Conservation (phyloP, 1,140 invertebrate species). For the Panagrolaimus sp. region DNA sequence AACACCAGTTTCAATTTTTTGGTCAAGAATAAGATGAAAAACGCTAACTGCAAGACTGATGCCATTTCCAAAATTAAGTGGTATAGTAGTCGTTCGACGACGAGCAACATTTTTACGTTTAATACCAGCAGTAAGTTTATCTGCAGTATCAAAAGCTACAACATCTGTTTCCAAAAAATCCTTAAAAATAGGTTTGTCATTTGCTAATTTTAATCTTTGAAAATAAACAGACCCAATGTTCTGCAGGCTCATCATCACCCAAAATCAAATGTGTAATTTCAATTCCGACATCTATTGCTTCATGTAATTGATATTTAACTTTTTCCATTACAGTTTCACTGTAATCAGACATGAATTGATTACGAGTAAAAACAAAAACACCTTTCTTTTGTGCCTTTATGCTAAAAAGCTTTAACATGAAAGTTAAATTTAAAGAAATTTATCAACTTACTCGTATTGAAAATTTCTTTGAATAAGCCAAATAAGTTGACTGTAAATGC, state of each 20-base stretch:
- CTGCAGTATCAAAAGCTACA: not conserved
- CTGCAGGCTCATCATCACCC: not conserved
- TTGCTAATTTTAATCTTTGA: too few relatives aligned
- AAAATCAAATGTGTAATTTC: not conserved
- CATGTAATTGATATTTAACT: not conserved
- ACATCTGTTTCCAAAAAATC: not conserved
- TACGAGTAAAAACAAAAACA: not conserved
- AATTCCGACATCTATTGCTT: not conserved
- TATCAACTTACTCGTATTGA: not conserved
- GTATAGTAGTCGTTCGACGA: not conserved
- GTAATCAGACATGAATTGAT: not conserved
- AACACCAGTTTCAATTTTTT: not conserved
- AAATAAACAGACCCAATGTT: not conserved
- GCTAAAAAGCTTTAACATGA: not conserved
- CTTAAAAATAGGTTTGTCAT: too few relatives aligned
- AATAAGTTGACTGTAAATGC: conserved; percentile 2
- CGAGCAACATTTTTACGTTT: not conserved
- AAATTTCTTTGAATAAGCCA: conserved; percentile 12
- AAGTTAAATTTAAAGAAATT: not conserved
- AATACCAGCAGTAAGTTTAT: not conserved
- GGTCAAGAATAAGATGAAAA: not conserved
- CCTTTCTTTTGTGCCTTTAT: not conserved
- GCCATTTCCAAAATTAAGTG: not conserved
- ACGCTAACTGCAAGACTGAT: not conserved
- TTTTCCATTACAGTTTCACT: not conserved